A percentile compares a stretch with the other conserved stretches of the same genome.
Conservation (phyloP, 2,888 invertebrate genomes). For the Hyles lineata region DNA sequence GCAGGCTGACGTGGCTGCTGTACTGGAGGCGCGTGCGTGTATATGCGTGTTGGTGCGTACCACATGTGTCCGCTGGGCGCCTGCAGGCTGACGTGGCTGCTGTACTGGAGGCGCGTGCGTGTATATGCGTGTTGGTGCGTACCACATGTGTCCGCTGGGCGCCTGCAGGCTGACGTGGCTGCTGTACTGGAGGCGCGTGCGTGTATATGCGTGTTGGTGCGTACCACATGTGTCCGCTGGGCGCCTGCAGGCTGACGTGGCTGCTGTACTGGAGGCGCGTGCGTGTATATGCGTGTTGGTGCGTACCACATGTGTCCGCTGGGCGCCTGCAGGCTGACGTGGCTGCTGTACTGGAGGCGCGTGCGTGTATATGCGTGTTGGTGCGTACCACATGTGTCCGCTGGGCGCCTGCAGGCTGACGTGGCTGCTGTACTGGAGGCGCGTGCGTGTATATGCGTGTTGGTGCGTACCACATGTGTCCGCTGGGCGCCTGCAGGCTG, state of each 20-base stretch:
- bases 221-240: conserved; percentile 98
- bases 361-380: too few species aligned
- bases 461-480: too few species aligned
- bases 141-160: conserved; percentile 98
- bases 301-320: conserved; percentile 99
- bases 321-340: conserved; percentile 98
- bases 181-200: conserved; percentile 98
- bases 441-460: conserved; percentile 91
- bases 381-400: too few species aligned
- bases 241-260: conserved; percentile 98
- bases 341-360: conserved; percentile 99
- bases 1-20: conserved; percentile 97
- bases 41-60: too few species aligned
- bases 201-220: too few species aligned
- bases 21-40: conserved; percentile 97
- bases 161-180: conserved; percentile 98
- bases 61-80: conserved; percentile 99
- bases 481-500: conserved; percentile 97
- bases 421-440: conserved; percentile 99
- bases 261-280: conserved; percentile 99
- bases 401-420: conserved; percentile 98
- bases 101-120: conserved; percentile 97
- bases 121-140: too few species aligned
- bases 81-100: conserved; percentile 98
- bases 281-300: too few species aligned